These are phyloP conservation scores for Aleiodes sp. DNA, from an alignment of 1,140 invertebrate genomes.

Conservation along the genomic window DNA sequence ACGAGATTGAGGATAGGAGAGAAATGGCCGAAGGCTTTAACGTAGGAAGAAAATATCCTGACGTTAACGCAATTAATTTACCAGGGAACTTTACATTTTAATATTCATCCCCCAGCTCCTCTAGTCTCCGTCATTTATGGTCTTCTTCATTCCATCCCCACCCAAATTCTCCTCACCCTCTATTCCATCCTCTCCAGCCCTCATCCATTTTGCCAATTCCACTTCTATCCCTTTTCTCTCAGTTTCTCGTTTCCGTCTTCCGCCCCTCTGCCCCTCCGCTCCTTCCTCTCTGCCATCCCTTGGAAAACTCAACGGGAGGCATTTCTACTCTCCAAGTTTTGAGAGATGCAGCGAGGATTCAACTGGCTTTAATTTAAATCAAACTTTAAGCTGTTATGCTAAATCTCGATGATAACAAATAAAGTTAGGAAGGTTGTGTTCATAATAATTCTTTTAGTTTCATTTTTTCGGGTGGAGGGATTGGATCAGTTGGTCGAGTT, in stretches of 20 bases:
- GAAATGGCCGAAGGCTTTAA: conserved; percentile 4
- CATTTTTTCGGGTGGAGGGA: too few relatives aligned
- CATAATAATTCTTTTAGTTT: neutral
- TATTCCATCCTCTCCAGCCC: neutral
- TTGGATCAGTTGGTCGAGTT: too few relatives aligned
- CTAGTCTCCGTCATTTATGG: conserved; percentile 35
- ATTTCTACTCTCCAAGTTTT: conserved; percentile 11
- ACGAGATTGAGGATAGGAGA: conserved; percentile 8
- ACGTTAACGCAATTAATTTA: conserved; percentile 59
- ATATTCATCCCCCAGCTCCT: conserved; percentile 51
- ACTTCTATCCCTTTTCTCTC: conserved; percentile 1
- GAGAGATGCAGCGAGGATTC: neutral
- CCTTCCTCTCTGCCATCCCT: too few relatives aligned
- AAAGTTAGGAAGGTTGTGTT: neutral
- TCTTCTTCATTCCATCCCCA: neutral
- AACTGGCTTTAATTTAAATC: conserved; percentile 22
- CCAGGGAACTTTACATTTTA: conserved; percentile 54
- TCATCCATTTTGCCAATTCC: conserved; percentile 25
- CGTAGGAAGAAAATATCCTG: conserved; percentile 50
- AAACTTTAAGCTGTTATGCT: conserved; percentile 23
- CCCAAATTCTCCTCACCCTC: conserved; percentile 12
- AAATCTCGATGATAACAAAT: conserved; percentile 4
- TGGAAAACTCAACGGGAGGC: neutral
- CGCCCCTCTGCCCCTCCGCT: too few relatives aligned
- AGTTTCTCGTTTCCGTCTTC: conserved; percentile 20